These are phyloP conservation scores for Pseudobourletiella spinata DNA, from an alignment of 1,140 invertebrate genomes.

Conservation along the genomic window DNA sequence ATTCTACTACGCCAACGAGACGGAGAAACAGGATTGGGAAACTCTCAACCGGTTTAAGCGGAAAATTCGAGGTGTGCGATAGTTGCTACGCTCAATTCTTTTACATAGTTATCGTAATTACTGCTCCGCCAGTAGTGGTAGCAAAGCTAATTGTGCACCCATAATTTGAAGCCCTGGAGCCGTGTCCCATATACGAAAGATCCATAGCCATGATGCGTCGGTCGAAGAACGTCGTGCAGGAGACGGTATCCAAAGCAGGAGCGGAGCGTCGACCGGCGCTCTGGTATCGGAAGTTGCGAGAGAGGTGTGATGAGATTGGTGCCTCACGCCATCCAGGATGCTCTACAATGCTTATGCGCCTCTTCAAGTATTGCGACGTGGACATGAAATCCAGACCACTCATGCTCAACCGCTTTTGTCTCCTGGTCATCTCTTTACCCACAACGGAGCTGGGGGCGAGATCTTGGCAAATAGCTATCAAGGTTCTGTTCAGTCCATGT, in stretches of 20 bases:
- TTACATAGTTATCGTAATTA: background rate
- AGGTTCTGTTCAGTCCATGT: too few species aligned
- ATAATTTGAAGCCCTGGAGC: background rate
- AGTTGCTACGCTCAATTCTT: background rate
- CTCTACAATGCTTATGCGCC: conserved; percentile 1
- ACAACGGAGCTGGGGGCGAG: conserved; percentile 18
- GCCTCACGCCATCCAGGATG: conserved; percentile 23
- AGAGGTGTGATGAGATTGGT: conserved; percentile 12
- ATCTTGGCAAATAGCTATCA: conserved; percentile 25
- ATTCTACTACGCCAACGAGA: conserved; percentile 20
- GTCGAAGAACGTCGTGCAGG: background rate
- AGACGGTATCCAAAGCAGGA: background rate
- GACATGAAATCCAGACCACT: conserved; percentile 19
- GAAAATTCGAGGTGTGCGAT: conserved; percentile 13
- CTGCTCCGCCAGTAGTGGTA: too few species aligned
- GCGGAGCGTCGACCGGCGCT: conserved; percentile 9
- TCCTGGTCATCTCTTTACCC: conserved; percentile 26
- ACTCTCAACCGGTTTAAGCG: conserved; percentile 10
- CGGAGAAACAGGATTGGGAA: conserved; percentile 24
- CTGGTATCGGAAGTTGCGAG: conserved; percentile 21
- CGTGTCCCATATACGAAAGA: conserved; percentile 18
- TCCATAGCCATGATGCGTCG: conserved; percentile 14
- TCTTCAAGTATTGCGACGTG: conserved; percentile 24
- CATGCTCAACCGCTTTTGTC: conserved; percentile 18
- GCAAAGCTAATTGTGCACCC: too few species aligned